Base-by-base conservation (phyloP, 2,888 invertebrate species). In the Dryadula phaetusa region DNA sequence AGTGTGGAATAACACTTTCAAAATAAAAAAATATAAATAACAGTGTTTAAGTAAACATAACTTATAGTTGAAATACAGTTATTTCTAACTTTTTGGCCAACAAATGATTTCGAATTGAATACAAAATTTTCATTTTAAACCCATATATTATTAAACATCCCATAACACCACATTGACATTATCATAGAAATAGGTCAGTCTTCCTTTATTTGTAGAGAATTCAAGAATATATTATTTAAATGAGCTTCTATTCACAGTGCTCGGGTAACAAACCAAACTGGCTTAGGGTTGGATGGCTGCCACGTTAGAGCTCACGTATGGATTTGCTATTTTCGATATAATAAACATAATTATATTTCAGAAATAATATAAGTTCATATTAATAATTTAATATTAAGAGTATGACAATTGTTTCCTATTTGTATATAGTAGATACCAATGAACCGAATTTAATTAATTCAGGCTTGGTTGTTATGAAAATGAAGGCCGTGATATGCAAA, bases 201-300 rank as follows among this genome's bases (percentile, higher is more conserved):
- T 40, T 44, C 20, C 46, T 62, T 56, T 66, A 62, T 56, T 56
- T 14, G 3, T 22, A 25, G 28, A 34, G 10, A 42, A 40, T 56
- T 40, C 54, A 63, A 63, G 62, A 47, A 47, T 18, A 20, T 54
- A 56, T 63, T 58, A 67, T 67, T 64, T 60, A 63, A 63, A 66
- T 56, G 49, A 46, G 58, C 32, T 44, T 37, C 46, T 60, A 56
- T 63, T 56, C 20, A 40, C 32, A 67, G 56, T 61, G 40, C 40
- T 62, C 37, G 34, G 3, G 66, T 62, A 62, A 64, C 56, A 56
- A 44, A 64, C n/a, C 40, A 54, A 54, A 62, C 46, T 40, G 62
- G 62, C 47, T 66, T 56, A 62, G 52, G 44, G 46, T 67, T 42
- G 66, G 66, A 62, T 62, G 62, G 46, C 34, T 66, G 54, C 46